These are phyloP conservation scores for Sesamia inferens DNA, from an alignment of 2,888 invertebrate species.

Conservation along the genomic window DNA sequence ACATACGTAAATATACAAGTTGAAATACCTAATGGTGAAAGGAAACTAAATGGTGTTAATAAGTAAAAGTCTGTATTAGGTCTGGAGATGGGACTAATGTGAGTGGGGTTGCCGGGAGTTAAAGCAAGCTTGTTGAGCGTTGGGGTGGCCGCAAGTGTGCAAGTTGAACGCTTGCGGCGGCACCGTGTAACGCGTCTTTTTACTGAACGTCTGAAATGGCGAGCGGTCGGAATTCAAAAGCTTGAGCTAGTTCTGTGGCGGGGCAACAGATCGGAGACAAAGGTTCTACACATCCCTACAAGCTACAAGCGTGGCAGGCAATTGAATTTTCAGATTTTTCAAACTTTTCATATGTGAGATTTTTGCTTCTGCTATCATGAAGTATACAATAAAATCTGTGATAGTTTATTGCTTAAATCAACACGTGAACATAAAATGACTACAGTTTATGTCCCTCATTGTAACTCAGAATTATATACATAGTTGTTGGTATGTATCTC, in stretches of 20 bases:
- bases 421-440: slow-evolving; percentile 32
- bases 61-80: slow-evolving; percentile 58
- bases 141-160: slow-evolving; percentile 69
- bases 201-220: slow-evolving; percentile 71
- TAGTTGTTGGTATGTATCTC: slow-evolving; percentile 61
- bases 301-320: slow-evolving; percentile 52
- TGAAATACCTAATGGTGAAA: slow-evolving; percentile 39
- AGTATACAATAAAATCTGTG: slow-evolving; percentile 3
- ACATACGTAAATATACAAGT: slow-evolving; percentile 33
- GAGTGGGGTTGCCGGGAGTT: slow-evolving; percentile 60
- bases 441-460: slow-evolving; percentile 48
- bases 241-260: slow-evolving; percentile 73
- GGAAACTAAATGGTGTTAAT: slow-evolving; percentile 39
- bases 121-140: slow-evolving; percentile 67
- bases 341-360: slow-evolving; percentile 13
- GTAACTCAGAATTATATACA: slow-evolving; percentile 33
- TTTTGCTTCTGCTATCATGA: slow-evolving; percentile 18
- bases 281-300: slow-evolving; percentile 61
- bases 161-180: slow-evolving; percentile 70
- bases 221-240: slow-evolving; percentile 75
- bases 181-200: slow-evolving; percentile 73
- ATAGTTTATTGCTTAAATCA: slow-evolving; percentile 35
- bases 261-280: slow-evolving; percentile 69
- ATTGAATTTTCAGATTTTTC: slow-evolving; percentile 49
- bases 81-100: slow-evolving; percentile 68